Evolutionary conservation across 2,888 invertebrate genomes (phyloP).

Genomic region (Drosophila fulvimacula): DNA sequence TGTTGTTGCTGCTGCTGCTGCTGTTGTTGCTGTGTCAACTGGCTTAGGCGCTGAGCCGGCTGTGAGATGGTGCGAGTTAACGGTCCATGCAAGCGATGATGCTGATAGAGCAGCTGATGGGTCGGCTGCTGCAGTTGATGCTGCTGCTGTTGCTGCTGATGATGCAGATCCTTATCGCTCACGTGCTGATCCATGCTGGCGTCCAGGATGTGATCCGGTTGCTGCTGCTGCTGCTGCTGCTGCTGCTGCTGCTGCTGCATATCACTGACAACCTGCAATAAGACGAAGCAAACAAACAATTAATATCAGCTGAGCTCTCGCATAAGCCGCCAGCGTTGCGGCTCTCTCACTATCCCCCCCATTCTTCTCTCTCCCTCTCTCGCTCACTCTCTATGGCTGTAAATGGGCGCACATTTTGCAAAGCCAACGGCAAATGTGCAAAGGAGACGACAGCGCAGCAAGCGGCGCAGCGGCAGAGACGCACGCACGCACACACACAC

Average conservation of each 20-base stretch:
- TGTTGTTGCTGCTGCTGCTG: conserved; percentile 70
- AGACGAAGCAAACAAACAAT: conserved; percentile 54
- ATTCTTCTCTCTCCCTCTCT: background rate
- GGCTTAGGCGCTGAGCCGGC: conserved; percentile 81
- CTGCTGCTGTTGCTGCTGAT: conserved; percentile 34
- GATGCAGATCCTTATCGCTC: conserved; percentile 50
- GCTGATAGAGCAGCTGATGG: conserved; percentile 38
- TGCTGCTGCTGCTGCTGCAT: conserved; percentile 60
- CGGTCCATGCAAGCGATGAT: conserved; percentile 80
- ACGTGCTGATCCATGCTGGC: conserved; percentile 56
- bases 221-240: conserved; percentile 49
- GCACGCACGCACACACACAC: conserved; percentile 7
- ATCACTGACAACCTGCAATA: conserved; percentile 67
- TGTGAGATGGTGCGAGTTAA: conserved; percentile 85
- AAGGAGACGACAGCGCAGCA: conserved; percentile 27
- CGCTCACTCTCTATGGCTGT: background rate
- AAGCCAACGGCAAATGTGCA: conserved; percentile 13
- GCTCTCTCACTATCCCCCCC: background rate
- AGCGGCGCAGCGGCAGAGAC: conserved; percentile 19
- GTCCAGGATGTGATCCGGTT: conserved; percentile 60
- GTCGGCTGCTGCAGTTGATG: conserved; percentile 39
- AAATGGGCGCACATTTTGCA: conserved; percentile 24
- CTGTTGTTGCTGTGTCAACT: conserved; percentile 83
- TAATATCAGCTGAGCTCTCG: conserved; percentile 56
- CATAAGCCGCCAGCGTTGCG: conserved; percentile 22